Evolutionary conservation across 2,797 vertebrate species (phyloP).

Genomic region (Pitangus sulphuratus): DNA sequence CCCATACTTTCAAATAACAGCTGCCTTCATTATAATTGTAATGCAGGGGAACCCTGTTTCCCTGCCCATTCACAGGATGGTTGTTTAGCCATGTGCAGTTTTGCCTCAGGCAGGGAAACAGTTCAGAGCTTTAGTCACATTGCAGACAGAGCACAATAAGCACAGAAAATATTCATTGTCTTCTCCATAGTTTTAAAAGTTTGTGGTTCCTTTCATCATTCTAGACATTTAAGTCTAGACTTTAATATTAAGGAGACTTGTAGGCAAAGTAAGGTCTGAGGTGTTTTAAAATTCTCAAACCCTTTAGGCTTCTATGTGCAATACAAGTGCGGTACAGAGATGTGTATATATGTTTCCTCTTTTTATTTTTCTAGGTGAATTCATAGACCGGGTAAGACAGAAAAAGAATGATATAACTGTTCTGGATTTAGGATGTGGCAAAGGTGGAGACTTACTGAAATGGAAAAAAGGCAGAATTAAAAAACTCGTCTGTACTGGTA

Average conservation of each 20-base stretch:
- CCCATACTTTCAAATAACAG: not conserved
- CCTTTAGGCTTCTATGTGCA: not conserved
- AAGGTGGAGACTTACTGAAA: constrained; percentile 96
- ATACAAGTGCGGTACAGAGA: not conserved
- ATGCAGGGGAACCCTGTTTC: not conserved
- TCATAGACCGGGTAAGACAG: constrained; percentile 84
- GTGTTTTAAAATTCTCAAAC: not conserved
- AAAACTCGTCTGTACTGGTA: constrained; percentile 94
- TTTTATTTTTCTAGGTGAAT: constrained; percentile 78
- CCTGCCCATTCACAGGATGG: fast-evolving
- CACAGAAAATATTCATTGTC: not conserved
- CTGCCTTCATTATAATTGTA: not conserved
- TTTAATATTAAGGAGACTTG: not conserved
- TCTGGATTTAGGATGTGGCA: constrained; percentile 95
- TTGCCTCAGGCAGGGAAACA: not conserved
- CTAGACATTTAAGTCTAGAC: not conserved
- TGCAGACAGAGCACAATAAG: not conserved
- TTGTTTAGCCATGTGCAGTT: not conserved
- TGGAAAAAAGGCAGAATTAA: constrained; percentile 93
- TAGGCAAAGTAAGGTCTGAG: not conserved
- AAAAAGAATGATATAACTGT: constrained; percentile 82
- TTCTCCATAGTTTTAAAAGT: not conserved
- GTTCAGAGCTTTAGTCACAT: not conserved
- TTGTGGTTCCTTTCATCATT: not conserved
- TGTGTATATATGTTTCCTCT: not conserved